These are phyloP conservation scores for Tanypteryx hageni DNA, from an alignment of 2,888 invertebrate genomes.

Conservation along the genomic window DNA sequence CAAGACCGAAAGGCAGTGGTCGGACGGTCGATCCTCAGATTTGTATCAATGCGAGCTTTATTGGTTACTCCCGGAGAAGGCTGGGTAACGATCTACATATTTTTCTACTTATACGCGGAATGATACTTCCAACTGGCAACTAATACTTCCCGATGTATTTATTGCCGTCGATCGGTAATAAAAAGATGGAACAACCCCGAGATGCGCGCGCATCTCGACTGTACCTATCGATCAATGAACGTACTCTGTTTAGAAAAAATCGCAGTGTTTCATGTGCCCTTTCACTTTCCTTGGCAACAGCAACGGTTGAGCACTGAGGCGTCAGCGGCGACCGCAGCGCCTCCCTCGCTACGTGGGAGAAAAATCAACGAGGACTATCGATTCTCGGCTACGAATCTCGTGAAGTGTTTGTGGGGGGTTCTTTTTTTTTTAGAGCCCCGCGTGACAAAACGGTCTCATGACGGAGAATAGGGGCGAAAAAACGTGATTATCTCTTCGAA, in stretches of 20 bases:
- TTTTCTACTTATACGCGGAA: too few relatives aligned
- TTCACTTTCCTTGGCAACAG: constrained; percentile 64
- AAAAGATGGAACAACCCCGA: too few relatives aligned
- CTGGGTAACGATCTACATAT: too few relatives aligned
- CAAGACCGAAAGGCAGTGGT: too few relatives aligned
- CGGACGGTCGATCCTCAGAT: too few relatives aligned
- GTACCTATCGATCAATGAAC: not conserved
- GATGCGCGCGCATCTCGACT: too few relatives aligned
- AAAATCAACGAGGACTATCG: not conserved
- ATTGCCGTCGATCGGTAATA: too few relatives aligned
- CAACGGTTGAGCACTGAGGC: constrained; percentile 5
- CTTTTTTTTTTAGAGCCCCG: not conserved
- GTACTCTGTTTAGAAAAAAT: constrained; percentile 29
- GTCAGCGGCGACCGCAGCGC: constrained; percentile 44
- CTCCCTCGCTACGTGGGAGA: not conserved
- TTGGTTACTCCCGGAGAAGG: too few relatives aligned
- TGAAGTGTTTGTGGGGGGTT: not conserved
- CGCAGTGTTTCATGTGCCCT: constrained; percentile 24
- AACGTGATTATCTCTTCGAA: not conserved
- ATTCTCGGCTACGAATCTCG: not conserved
- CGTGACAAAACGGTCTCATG: constrained; percentile 28
- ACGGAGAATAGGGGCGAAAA: not conserved
- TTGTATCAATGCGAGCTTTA: too few relatives aligned
- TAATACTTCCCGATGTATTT: too few relatives aligned
- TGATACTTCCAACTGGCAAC: too few relatives aligned